A percentile compares a stretch with the other conserved stretches of the same genome.
These are phyloP conservation scores for Drosophila setifemur DNA, from an alignment of 1,140 invertebrate species.

Conservation along the genomic window DNA sequence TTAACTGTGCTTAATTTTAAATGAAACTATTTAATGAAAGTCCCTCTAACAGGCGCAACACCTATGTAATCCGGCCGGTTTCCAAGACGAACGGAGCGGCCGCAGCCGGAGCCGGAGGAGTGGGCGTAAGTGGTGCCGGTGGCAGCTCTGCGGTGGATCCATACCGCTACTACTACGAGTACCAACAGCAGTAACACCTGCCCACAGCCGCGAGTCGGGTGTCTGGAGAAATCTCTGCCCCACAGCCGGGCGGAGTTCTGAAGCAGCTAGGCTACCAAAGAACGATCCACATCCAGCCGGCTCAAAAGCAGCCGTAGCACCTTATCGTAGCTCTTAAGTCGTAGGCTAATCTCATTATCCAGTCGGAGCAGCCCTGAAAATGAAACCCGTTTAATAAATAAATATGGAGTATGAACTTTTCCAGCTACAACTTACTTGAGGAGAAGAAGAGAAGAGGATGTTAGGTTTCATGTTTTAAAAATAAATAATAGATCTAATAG, in stretches of 20 bases:
- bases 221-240: constrained; percentile 24
- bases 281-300: constrained; percentile 41
- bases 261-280: constrained; percentile 71
- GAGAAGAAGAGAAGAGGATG: no score
- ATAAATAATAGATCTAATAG: no score
- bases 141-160: constrained; percentile 83
- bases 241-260: constrained; percentile 13
- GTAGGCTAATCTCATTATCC: constrained; percentile 48
- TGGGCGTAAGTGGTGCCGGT: constrained; percentile 59
- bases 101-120: constrained; percentile 2
- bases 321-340: constrained; percentile 50
- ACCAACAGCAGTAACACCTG: constrained; percentile 65
- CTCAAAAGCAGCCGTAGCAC: constrained; percentile 15
- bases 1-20: no score
- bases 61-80: constrained; percentile 85
- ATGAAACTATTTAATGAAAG: no score
- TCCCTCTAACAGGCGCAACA: constrained; percentile 84
- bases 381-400: constrained; percentile 12
- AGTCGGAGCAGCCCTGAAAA: constrained; percentile 15
- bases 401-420: neutral
- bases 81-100: constrained; percentile 57
- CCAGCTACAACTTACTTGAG: no score
- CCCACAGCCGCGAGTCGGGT: neutral
- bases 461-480: no score
- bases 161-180: constrained; percentile 84